These are phyloP conservation scores for Knipowitschia caucasica DNA, from an alignment of 2,797 vertebrate genomes.

Conservation along the genomic window DNA sequence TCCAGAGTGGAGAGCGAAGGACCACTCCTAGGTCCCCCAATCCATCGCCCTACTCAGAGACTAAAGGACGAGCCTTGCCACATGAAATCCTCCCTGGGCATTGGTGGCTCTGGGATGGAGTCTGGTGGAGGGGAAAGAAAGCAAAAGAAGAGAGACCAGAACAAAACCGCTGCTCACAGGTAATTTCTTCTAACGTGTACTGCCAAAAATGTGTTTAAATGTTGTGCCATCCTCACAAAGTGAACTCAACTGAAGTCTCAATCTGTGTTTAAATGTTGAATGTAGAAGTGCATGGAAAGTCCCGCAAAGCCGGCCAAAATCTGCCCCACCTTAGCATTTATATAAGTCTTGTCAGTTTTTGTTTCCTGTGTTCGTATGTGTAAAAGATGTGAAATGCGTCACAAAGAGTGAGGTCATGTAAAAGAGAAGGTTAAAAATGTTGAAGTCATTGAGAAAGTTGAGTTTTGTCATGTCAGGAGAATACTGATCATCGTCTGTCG, in stretches of 20 bases:
- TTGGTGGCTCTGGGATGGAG: conserved; percentile 55
- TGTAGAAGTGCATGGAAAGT: conserved; percentile 51
- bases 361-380: conserved; percentile 8
- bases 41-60: conserved; percentile 70
- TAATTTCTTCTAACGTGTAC: conserved; percentile 29
- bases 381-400: not conserved
- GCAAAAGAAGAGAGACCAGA: conserved; percentile 94
- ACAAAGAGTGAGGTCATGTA: conserved; percentile 10
- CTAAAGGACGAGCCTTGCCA: conserved; percentile 75
- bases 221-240: not conserved
- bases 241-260: not conserved
- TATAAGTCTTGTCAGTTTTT: conserved; percentile 24
- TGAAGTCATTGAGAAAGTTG: conserved; percentile 1
- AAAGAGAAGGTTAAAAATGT: conserved; percentile 1
- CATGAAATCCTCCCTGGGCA: conserved; percentile 67
- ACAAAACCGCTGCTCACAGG: conserved; percentile 90
- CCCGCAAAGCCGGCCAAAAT: conserved; percentile 53
- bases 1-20: conserved; percentile 75
- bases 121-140: conserved; percentile 79
- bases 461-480: conserved; percentile 7
- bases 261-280: conserved; percentile 31
- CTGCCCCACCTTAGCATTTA: conserved; percentile 49
- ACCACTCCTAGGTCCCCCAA: conserved; percentile 52
- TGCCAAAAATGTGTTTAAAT: not conserved
- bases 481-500: conserved; percentile 14